Evolutionary conservation across 2,888 invertebrate genomes (phyloP).

Genomic region (Desoria tigrina): DNA sequence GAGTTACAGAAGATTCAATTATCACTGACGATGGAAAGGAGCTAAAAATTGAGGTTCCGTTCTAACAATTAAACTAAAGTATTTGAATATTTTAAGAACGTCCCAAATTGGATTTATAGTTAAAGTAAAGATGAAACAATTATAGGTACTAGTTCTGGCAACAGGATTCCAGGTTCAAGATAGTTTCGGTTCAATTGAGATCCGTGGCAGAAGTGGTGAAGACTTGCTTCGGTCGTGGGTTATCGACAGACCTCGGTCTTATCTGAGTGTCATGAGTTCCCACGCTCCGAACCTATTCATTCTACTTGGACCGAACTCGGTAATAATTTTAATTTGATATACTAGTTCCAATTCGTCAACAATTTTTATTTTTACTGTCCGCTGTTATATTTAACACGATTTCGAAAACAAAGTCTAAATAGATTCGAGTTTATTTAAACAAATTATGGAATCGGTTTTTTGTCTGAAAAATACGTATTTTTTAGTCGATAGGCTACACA

Average conservation of each 20-base stretch:
- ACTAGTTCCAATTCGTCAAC: slow-evolving; percentile 15
- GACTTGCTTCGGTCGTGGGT: slow-evolving; percentile 31
- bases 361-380: slow-evolving; percentile 19
- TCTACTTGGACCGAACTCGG: slow-evolving; percentile 34
- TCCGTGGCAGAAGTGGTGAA: slow-evolving; percentile 29
- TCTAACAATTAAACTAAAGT: background rate
- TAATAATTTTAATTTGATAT: too few relatives aligned
- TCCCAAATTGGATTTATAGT: too few relatives aligned
- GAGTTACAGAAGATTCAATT: slow-evolving; percentile 22
- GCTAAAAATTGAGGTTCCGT: slow-evolving; percentile 28
- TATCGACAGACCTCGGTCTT: slow-evolving; percentile 26
- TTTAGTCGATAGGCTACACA: slow-evolving; percentile 11
- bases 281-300: slow-evolving; percentile 38
- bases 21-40: slow-evolving; percentile 22
- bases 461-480: slow-evolving; percentile 24
- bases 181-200: slow-evolving; percentile 30
- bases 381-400: slow-evolving; percentile 25
- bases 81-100: too few relatives aligned
- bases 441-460: too few relatives aligned
- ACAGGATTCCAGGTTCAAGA: slow-evolving; percentile 42
- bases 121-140: too few relatives aligned
- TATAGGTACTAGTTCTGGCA: slow-evolving; percentile 32
- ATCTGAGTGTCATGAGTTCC: slow-evolving; percentile 25
- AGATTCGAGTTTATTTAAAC: too few relatives aligned
- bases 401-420: too few relatives aligned